Evolutionary conservation across 2,797 vertebrate species (phyloP), one percentile per base, ranked within the genome.

Genomic region (Zalophus californianus): DNA sequence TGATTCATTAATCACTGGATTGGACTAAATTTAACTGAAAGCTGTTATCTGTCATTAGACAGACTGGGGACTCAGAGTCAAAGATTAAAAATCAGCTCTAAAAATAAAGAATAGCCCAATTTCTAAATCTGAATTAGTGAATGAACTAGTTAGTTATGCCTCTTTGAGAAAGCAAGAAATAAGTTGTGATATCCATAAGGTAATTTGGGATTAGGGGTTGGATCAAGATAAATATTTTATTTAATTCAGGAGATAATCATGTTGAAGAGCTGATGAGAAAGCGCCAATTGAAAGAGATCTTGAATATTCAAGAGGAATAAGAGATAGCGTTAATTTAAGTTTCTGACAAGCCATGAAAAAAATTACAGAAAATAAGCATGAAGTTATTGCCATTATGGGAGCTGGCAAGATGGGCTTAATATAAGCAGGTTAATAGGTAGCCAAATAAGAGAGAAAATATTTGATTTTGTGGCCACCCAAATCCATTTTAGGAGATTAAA

Each of bases 21-120:
- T 77, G 72, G n/a, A 96, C 80, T 96, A 95, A 98, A 96, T 97
- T 97, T 97, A 97, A 97, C 75, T 75, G 27, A 83, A 90, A 92
- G 60, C 21, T 70, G 78, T 92, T 96, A 93, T 92, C 80, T 95
- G 66, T 95, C 90, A 87, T 85, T 91, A 96, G 77, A 82, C 25
- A 90, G 80, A 80, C 64, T 60, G 62, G 78, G 56, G 52, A 86
- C 41, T 89, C 23, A 35, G 86, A 93, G 66, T 95, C 66, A 96
- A 87, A 97, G 92, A 97, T 96, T 92, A 91, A 77, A 97, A 96
- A 44, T 73, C 86, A 82, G 8, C 87, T 95, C 87, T 97, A 95
- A 98, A 98, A 92, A 96, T 95, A 97, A 96, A 96, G 12, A 95
- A 77, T 86, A 92, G 16, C 27, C 80, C 50, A 54, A 52, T 78